Evolutionary conservation across 2,797 vertebrate species (phyloP).

Genomic region (Euphonia xanthogaster): DNA sequence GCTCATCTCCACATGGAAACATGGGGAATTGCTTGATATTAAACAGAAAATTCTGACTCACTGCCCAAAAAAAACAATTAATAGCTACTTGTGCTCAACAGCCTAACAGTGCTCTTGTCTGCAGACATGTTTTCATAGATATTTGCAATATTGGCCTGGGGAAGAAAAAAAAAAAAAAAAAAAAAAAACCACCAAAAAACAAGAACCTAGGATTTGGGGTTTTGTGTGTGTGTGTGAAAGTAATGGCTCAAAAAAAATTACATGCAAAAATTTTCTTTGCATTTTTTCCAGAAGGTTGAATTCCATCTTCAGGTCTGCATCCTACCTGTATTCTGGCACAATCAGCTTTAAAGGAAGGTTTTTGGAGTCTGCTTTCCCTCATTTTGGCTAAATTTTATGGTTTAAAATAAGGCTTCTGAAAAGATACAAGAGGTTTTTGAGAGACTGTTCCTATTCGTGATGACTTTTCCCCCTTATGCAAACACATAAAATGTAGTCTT

Average conservation of each 20-base stretch:
- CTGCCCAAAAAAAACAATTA: accelerated
- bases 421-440: not conserved
- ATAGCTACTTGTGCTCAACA: not conserved
- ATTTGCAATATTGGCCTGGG: not conserved
- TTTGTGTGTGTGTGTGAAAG: not conserved
- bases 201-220: accelerated
- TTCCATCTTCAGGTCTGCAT: not conserved
- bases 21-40: not conserved
- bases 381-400: not conserved
- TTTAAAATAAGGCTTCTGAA: not conserved
- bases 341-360: not conserved
- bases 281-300: not conserved
- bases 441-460: not conserved
- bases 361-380: not conserved
- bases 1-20: not conserved
- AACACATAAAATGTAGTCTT: not conserved
- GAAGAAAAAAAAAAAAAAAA: not conserved
- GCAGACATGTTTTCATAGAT: not conserved
- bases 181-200: too few relatives aligned
- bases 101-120: not conserved
- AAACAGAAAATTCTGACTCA: not conserved
- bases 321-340: not conserved
- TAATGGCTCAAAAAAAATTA: not conserved
- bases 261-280: not conserved
- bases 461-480: not conserved